Base-by-base conservation (phyloP, 2,797 vertebrate genomes). In the Acanthurus leucopareius region DNA sequence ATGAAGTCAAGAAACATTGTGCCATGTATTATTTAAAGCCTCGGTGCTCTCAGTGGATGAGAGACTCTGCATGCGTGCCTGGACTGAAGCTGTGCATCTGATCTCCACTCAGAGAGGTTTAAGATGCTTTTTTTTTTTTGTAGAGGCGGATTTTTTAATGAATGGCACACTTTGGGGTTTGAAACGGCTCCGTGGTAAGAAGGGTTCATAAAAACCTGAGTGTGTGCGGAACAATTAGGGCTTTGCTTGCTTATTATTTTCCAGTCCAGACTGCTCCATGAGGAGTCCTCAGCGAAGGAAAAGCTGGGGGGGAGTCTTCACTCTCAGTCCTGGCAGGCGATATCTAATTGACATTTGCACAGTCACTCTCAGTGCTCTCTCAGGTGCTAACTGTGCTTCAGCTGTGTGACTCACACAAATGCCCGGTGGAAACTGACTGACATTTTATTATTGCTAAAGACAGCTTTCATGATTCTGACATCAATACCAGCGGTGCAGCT, bases 271-370 rank as follows among this genome's bases (percentile, higher is more conserved):
- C 52, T 28, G 20, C 47, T 72, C 64, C 57, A 14, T 2, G 64
- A 79, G 82, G 78, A 76, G 32, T 49, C 11, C 19, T 60, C 22
- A 58, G 71, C n/a, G 73, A 74, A 25, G 25, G 72, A 51, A 45
- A 40, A n/a, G 48, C 53, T 35, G 53, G 17, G 19, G 62, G 49
- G 53, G 20, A 28, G 14, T 69, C 49, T 71, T 75, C 48, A 66
- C 32, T 58, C 48, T 52, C 32, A 14, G 48, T 40, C 69, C 74
- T 74, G 75, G 85, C 68, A 79, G 68, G 35, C 52, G 70, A 78
- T 66, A 61, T 69, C 77, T 79, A 67, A 79, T 19, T 79, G 78
- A 75, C 77, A 80, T 88, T 86, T 84, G n/a, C 72, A 54, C 60
- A 77, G 72, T 58, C 54, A 15, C 57, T 38, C 32, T 74, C 51